These are phyloP conservation scores for Sus scrofa DNA, from an alignment of 2,113 vertebrate genomes.

Conservation along the genomic window DNA sequence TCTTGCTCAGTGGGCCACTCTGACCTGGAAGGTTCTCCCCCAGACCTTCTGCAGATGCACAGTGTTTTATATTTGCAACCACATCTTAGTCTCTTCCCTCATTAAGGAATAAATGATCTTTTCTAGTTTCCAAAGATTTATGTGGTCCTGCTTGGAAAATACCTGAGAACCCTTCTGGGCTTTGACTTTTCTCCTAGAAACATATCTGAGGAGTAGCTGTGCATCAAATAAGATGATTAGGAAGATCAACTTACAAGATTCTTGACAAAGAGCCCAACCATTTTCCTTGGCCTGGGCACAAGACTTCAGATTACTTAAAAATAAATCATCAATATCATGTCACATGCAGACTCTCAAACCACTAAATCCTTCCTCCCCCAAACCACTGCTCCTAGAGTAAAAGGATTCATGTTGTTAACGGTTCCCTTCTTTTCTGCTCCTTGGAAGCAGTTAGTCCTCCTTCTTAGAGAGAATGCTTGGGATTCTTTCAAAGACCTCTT, in stretches of 20 bases:
- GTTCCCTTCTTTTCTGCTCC: constrained; percentile 13
- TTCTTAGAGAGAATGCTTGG: neutral
- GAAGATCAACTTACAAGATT: constrained; percentile 80
- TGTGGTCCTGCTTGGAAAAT: constrained; percentile 50
- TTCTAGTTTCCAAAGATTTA: constrained; percentile 57
- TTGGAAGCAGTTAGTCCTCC: neutral
- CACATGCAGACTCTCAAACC: constrained; percentile 78
- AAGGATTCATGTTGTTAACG: constrained; percentile 27
- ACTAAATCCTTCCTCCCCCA: constrained; percentile 64
- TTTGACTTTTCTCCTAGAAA: constrained; percentile 64
- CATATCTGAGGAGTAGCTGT: constrained; percentile 56
- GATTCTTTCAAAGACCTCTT: neutral
- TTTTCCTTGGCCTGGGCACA: constrained; percentile 81
- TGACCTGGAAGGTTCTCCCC: neutral
- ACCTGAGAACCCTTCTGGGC: constrained; percentile 1
- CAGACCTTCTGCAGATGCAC: neutral
- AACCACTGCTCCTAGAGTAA: neutral
- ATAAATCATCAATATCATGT: constrained; percentile 81
- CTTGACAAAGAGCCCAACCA: constrained; percentile 78
- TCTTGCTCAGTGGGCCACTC: neutral
- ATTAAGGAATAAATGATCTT: neutral
- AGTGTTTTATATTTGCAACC: neutral
- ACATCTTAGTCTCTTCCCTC: neutral
- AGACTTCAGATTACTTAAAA: constrained; percentile 81
- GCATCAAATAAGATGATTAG: constrained; percentile 78